Evolutionary conservation across 1,140 invertebrate genomes (phyloP).

Genomic region (Aphelenchoides avenae): DNA sequence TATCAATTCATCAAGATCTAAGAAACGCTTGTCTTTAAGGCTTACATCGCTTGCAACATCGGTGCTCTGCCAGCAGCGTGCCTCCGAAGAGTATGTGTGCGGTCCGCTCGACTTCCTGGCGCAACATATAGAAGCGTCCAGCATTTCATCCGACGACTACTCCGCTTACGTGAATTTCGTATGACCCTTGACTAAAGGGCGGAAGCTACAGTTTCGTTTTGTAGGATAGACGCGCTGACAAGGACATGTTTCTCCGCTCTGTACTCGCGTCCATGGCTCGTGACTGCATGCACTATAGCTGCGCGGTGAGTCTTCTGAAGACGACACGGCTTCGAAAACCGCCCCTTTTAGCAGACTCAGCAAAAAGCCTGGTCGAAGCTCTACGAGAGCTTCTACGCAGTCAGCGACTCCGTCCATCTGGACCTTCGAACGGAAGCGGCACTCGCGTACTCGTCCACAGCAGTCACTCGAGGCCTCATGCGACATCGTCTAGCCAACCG

Average conservation of each 20-base stretch:
- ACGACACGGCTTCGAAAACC: too few relatives aligned
- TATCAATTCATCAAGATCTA: neutral
- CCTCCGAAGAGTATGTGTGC: conserved; percentile 31
- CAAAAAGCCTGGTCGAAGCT: conserved; percentile 25
- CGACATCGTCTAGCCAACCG: conserved; percentile 13
- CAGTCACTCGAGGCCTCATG: conserved; percentile 22
- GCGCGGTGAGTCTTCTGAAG: conserved; percentile 12
- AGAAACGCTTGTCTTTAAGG: conserved; percentile 5
- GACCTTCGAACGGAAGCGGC: conserved; percentile 24
- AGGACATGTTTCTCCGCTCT: conserved; percentile 7
- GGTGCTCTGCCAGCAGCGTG: conserved; percentile 35
- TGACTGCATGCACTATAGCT: conserved; percentile 15
- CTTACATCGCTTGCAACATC: conserved; percentile 38
- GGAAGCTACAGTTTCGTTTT: too few relatives aligned
- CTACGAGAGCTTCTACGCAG: conserved; percentile 23
- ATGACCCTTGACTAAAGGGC: neutral
- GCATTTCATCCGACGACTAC: too few relatives aligned
- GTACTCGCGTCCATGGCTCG: conserved; percentile 3
- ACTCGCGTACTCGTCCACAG: conserved; percentile 23
- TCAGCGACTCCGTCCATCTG: conserved; percentile 10
- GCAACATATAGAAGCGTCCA: too few relatives aligned
- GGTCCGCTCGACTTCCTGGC: neutral
- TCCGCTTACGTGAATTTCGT: too few relatives aligned
- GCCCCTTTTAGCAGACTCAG: conserved; percentile 15
- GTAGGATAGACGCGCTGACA: conserved; percentile 11